Conservation (phyloP, 2,888 invertebrate genomes). For the Folsomia manolachei region DNA sequence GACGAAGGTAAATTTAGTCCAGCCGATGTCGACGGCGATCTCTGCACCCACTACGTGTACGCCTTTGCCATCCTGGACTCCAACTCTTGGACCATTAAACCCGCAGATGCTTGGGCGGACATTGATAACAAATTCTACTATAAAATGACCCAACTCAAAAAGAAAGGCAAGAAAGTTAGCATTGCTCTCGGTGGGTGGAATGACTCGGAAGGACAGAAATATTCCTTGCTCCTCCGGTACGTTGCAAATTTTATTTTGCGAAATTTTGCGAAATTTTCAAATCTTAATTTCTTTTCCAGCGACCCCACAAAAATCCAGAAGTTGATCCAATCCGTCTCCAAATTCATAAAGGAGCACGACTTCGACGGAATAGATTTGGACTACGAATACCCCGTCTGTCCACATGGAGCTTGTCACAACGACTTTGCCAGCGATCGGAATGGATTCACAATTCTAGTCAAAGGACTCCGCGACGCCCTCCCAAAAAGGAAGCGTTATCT, state of each 20-base stretch:
- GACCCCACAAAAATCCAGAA: conserved; percentile 66
- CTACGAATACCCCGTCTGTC: conserved; percentile 63
- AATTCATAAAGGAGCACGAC: conserved; percentile 55
- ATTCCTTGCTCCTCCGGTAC: conserved; percentile 67
- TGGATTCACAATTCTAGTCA: conserved; percentile 71
- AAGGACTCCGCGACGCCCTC: conserved; percentile 70
- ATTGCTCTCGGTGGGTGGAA: conserved; percentile 94
- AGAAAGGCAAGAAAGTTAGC: conserved; percentile 71
- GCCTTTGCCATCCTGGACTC: conserved; percentile 84
- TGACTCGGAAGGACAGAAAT: conserved; percentile 85
- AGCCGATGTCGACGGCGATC: conserved; percentile 73
- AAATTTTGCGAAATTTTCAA: neutral
- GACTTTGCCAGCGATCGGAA: conserved; percentile 76
- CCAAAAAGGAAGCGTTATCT: conserved; percentile 67
- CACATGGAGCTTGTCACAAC: conserved; percentile 70
- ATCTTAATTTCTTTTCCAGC: conserved; percentile 54
- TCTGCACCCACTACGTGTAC: conserved; percentile 91
- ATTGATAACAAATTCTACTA: conserved; percentile 87
- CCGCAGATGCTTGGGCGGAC: conserved; percentile 85
- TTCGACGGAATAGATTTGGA: conserved; percentile 59
- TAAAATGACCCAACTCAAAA: conserved; percentile 71
- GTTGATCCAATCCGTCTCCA: conserved; percentile 66
- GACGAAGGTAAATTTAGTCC: conserved; percentile 76
- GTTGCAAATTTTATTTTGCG: neutral
- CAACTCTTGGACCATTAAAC: conserved; percentile 70